Evolutionary conservation across 92 coral and sea anemone genomes (phyloP).

Genomic region (Porites cylindrica): DNA sequence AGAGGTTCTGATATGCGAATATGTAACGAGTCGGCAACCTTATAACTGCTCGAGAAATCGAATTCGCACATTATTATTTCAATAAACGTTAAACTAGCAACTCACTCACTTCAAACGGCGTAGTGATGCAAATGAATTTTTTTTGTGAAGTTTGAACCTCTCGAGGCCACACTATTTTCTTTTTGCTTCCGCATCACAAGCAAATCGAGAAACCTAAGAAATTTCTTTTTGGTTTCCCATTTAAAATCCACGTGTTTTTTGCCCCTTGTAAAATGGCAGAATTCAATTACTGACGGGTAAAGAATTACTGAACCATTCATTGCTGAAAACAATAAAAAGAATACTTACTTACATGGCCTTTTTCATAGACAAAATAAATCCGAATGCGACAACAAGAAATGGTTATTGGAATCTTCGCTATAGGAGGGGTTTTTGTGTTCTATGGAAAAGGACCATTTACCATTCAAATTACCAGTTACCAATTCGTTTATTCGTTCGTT

Average conservation of each 20-base stretch:
- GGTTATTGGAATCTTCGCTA: not conserved
- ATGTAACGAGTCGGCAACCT: too few relatives aligned
- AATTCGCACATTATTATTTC: conserved; percentile 6
- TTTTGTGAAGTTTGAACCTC: not conserved
- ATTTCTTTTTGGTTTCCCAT: not conserved
- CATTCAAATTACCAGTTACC: not conserved
- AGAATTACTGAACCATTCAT: not conserved
- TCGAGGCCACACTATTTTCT: not conserved
- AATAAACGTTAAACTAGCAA: not conserved
- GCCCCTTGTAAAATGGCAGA: not conserved
- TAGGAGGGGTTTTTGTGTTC: not conserved
- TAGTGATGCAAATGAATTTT: not conserved
- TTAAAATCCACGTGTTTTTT: not conserved
- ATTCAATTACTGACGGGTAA: not conserved
- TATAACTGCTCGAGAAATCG: too few relatives aligned
- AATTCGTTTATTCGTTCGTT: not conserved
- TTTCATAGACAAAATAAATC: not conserved
- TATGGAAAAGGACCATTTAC: not conserved
- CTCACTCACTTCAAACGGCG: not conserved
- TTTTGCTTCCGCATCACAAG: not conserved
- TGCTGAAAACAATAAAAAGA: too few relatives aligned
- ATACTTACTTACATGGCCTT: not conserved
- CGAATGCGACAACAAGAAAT: not conserved
- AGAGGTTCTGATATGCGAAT: not conserved
- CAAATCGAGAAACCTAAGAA: not conserved